Evolutionary conservation across 2,113 vertebrate genomes (phyloP).

Genomic region (Noctilio leporinus): DNA sequence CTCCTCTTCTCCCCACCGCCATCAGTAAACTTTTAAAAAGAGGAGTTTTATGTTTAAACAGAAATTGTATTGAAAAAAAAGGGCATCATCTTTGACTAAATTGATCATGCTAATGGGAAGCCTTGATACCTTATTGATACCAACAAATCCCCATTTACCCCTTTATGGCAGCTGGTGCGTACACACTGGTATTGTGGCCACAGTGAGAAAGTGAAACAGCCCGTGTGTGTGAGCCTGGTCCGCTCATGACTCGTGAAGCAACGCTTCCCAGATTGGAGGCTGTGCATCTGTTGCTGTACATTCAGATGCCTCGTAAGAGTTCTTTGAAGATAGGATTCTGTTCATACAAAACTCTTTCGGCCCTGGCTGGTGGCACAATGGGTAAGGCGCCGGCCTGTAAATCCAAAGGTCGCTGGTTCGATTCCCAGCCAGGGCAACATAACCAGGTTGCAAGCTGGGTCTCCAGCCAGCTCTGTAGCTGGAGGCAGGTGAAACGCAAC

Average conservation of each 20-base stretch:
- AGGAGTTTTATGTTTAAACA: not conserved
- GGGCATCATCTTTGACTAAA: not conserved
- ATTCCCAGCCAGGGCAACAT: too few species aligned
- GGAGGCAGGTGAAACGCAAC: too few species aligned
- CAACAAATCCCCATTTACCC: not conserved
- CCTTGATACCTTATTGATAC: not conserved
- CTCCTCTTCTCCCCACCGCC: too few species aligned
- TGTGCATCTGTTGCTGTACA: not conserved
- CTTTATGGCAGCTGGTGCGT: not conserved
- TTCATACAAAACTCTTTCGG: not conserved
- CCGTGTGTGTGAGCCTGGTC: not conserved
- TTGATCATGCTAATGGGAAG: not conserved
- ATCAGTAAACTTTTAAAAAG: not conserved
- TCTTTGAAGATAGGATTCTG: not conserved
- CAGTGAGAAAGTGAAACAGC: not conserved
- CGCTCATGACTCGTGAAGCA: not conserved
- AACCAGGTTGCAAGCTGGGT: too few species aligned
- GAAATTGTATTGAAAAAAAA: not conserved
- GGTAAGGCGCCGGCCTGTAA: too few species aligned
- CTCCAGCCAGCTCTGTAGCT: too few species aligned
- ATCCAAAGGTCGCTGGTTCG: too few species aligned
- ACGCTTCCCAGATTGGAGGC: not conserved
- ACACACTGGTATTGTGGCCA: not conserved
- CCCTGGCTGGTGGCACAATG: too few species aligned
- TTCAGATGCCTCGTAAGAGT: not conserved